These are phyloP conservation scores for Xenopus laevis DNA, from an alignment of 2,113 vertebrate species.

Conservation along the genomic window DNA sequence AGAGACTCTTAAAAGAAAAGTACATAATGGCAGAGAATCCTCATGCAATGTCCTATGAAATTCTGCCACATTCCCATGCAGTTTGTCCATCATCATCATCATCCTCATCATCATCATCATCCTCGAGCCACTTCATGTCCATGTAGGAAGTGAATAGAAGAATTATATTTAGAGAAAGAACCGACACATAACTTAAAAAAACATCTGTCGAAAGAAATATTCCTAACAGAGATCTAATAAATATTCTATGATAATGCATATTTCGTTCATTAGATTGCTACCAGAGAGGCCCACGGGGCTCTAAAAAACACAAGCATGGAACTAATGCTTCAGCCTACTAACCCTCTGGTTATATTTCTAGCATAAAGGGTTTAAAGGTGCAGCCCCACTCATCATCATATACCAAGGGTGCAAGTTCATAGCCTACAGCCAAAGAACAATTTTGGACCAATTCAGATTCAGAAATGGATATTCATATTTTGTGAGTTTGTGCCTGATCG, in stretches of 20 bases:
- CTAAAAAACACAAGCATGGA: neutral
- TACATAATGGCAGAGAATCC: slow-evolving; percentile 36
- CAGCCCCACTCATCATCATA: slow-evolving; percentile 22
- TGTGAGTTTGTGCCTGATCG: neutral
- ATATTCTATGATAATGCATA: slow-evolving; percentile 3
- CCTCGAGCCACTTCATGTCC: slow-evolving; percentile 21
- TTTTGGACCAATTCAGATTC: slow-evolving; percentile 5
- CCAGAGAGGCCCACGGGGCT: slow-evolving; percentile 2
- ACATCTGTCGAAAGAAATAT: slow-evolving; percentile 1
- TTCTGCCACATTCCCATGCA: slow-evolving; percentile 45
- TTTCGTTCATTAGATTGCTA: neutral
- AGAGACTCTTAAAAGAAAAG: slow-evolving; percentile 12
- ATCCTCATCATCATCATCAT: slow-evolving; percentile 11
- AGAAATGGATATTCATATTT: neutral
- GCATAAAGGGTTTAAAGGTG: slow-evolving; percentile 31
- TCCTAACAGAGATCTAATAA: slow-evolving; percentile 3
- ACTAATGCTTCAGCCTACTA: neutral
- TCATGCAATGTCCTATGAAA: slow-evolving; percentile 40
- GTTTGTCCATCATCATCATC: slow-evolving; percentile 2
- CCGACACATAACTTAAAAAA: slow-evolving; percentile 14
- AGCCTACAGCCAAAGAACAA: neutral
- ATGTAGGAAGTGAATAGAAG: slow-evolving; percentile 24
- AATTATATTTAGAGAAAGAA: slow-evolving; percentile 13
- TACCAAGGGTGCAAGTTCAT: neutral
- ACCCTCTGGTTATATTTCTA: slow-evolving; percentile 7